Evolutionary conservation across 2,888 invertebrate genomes (phyloP).

Genomic region (Dasypolia templi): DNA sequence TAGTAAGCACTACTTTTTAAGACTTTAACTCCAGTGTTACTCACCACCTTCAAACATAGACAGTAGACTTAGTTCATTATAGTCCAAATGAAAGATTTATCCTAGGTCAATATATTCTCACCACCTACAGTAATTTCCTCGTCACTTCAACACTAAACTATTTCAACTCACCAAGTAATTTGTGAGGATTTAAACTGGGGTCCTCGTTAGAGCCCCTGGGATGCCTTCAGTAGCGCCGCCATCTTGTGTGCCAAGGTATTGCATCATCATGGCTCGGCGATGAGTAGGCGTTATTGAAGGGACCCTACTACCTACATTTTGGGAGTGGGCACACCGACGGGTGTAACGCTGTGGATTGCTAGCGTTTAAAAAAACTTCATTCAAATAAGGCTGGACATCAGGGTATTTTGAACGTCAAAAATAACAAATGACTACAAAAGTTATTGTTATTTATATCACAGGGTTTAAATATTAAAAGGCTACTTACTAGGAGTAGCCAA

Average conservation of each 20-base stretch:
- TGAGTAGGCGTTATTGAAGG: conserved; percentile 65
- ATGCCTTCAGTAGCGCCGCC: conserved; percentile 45
- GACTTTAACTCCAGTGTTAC: not conserved
- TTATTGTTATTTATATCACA: not conserved
- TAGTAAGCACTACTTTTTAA: not conserved
- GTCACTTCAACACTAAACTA: conserved; percentile 37
- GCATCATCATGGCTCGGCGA: conserved; percentile 64
- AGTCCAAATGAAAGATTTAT: not conserved
- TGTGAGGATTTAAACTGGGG: conserved; percentile 37
- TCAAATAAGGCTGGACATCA: too few species aligned
- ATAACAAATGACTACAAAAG: not conserved
- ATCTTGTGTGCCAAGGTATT: conserved; percentile 61
- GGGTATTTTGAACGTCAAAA: not conserved
- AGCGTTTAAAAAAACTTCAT: not conserved
- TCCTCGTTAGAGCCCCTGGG: conserved; percentile 54
- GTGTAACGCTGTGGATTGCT: conserved; percentile 33
- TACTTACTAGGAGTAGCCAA: not conserved
- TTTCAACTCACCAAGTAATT: conserved; percentile 47
- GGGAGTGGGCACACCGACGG: conserved; percentile 38
- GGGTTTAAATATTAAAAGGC: conserved; percentile 14
- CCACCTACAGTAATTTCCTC: not conserved
- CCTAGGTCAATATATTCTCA: not conserved
- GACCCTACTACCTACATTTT: conserved; percentile 48
- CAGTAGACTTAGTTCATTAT: not conserved
- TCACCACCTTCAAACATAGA: too few species aligned